Percentiles rank a stretch among this genome's conserved stretches.
phyloP scores from a whole-genome alignment of 2,113 vertebrate genomes.

The Melanerpes formicivorus region DNA sequence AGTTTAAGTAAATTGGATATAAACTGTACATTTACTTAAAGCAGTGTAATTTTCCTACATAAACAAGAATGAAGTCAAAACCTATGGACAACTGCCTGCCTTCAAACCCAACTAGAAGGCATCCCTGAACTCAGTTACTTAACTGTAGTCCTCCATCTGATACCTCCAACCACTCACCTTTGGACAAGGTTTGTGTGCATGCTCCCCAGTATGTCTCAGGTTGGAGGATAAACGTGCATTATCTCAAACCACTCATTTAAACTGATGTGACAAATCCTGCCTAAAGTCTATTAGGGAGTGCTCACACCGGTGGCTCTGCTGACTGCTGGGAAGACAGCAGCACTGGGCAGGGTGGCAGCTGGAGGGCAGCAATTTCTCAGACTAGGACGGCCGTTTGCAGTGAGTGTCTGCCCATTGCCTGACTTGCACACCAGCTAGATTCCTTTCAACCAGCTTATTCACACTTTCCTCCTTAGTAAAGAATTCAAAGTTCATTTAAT shows the following conservation, averaged over 20 bases:
- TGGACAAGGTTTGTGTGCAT: fast-evolving
- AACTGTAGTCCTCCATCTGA: background rate
- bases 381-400: background rate
- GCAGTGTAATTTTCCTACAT: background rate
- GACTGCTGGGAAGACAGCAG: background rate
- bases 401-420: background rate
- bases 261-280: background rate
- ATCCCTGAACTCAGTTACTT: background rate
- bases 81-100: background rate
- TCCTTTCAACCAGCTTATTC: background rate
- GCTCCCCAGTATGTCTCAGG: fast-evolving
- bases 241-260: background rate
- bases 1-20: slow-evolving; percentile 22
- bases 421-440: background rate
- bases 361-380: slow-evolving; percentile 11
- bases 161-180: background rate
- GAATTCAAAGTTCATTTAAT: background rate
- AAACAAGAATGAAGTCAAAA: slow-evolving; percentile 19
- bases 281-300: background rate
- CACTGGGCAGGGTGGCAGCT: background rate
- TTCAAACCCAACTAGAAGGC: background rate
- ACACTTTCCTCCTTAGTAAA: background rate
- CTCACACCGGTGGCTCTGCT: fast-evolving
- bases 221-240: background rate
- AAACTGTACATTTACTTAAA: slow-evolving; percentile 30